Evolutionary conservation across 2,113 vertebrate genomes (phyloP), one percentile per base, ranked within the genome.

Genomic region (Rhinoptilus africanus): DNA sequence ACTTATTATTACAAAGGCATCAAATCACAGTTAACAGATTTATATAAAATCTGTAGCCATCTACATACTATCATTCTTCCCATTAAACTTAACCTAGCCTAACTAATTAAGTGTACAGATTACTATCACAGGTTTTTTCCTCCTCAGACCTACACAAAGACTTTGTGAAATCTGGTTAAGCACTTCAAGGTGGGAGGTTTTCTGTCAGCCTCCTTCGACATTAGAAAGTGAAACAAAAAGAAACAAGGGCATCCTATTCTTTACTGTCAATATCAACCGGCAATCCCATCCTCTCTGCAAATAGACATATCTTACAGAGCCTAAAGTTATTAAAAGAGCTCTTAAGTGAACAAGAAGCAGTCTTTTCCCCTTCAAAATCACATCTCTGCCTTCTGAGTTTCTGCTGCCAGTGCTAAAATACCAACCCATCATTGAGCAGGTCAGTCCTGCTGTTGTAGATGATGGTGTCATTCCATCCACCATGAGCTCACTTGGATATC

Each of bases 1-100:
- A 95, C 67, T 92, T 95, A 92, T 96, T 97, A 96, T 97, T 97
- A 77, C 78, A 88, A 79, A 92, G 93, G 68, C 91, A 98, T 94
- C 92, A 96, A 83, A 83, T 94, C n/a, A 35, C 82, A 94, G 92
- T 81, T 75, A 87, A 56, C 35, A 89, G 94, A 94, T 97, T 97
- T 94, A 94, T 92, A 96, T 88, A 85, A 96, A 96, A 95, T 64
- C 78, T 93, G 69, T 79, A 96, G 83, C 88, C 95, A 93, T 92
- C 93, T 92, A 92, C 62, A 82, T 41, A 45, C 37, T 64, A 50
- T 86, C 81, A 73, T 69, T 78, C 85, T 90, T 78, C 74, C 86
- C 77, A 79, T 77, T 88, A 94, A 95, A 95, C 66, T 88, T 87
- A 92, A 73, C 72, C 26, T 93, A 94, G 87, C 60, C 51, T 24